phyloP scores from a whole-genome alignment of 2,888 invertebrate genomes.

The Pyrrhosoma nymphula region DNA sequence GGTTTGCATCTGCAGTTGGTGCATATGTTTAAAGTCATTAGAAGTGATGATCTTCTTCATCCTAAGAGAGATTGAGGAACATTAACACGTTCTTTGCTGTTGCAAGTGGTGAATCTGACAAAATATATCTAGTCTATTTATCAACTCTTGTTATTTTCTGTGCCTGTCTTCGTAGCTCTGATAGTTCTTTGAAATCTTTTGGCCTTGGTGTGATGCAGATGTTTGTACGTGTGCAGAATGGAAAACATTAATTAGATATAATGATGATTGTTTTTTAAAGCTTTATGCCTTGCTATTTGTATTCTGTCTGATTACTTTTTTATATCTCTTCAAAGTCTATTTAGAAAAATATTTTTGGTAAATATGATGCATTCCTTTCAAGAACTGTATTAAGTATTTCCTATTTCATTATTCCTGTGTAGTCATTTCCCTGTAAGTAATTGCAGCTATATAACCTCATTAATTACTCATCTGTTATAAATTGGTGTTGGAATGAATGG shows the following conservation, averaged over 20 bases:
- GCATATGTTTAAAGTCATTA: background rate
- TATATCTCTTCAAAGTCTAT: background rate
- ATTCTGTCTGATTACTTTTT: background rate
- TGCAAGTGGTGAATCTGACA: background rate
- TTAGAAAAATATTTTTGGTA: background rate
- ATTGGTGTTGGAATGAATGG: background rate
- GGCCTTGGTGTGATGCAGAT: background rate
- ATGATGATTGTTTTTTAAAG: background rate
- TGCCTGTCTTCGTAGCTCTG: background rate
- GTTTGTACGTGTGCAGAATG: background rate
- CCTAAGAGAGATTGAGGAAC: background rate
- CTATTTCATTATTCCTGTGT: background rate
- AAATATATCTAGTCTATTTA: background rate
- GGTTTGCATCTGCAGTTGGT: background rate
- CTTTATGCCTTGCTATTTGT: background rate
- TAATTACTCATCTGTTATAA: background rate
- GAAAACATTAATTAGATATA: background rate
- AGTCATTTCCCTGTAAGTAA: background rate
- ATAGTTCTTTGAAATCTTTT: background rate
- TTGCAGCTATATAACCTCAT: background rate
- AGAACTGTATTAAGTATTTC: background rate
- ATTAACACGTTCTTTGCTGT: background rate
- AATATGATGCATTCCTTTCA: conserved; percentile 7
- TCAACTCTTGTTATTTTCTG: background rate
- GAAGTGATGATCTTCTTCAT: background rate